Percentiles rank a stretch among this genome's conserved stretches.
These are phyloP conservation scores for Agriotes lineatus DNA, from an alignment of 2,888 invertebrate genomes.

Conservation along the genomic window DNA sequence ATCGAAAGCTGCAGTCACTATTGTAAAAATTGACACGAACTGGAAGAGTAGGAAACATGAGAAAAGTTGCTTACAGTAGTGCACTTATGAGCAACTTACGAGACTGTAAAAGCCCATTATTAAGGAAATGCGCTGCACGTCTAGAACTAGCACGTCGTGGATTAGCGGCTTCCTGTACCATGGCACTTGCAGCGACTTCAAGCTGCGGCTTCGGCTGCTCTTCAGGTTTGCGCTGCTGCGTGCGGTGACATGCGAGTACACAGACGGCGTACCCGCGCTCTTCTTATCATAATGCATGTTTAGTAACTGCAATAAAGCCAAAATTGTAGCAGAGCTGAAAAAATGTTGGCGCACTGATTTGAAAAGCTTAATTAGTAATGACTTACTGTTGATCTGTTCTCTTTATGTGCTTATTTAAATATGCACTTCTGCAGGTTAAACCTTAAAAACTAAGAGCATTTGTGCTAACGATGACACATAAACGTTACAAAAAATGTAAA, in stretches of 20 bases:
- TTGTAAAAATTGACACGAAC: constrained; percentile 85
- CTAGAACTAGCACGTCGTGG: constrained; percentile 83
- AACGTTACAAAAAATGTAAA: constrained; percentile 4
- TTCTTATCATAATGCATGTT: constrained; percentile 68
- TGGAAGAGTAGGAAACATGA: constrained; percentile 58
- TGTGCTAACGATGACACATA: constrained; percentile 6
- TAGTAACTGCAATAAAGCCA: too few relatives aligned
- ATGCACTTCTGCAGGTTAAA: too few relatives aligned
- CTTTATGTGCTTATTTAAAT: too few relatives aligned
- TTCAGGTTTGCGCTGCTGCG: constrained; percentile 86
- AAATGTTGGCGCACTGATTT: too few relatives aligned
- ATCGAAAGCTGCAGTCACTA: constrained; percentile 85
- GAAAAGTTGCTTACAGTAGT: background rate
- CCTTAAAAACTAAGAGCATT: too few relatives aligned
- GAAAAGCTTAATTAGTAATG: too few relatives aligned
- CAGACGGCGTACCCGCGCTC: constrained; percentile 88
- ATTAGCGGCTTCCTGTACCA: constrained; percentile 91
- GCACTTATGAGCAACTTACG: constrained; percentile 69
- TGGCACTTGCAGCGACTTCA: constrained; percentile 82
- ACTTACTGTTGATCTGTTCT: too few relatives aligned
- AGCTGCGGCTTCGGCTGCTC: constrained; percentile 84
- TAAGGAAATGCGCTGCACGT: constrained; percentile 87
- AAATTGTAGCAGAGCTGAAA: too few relatives aligned
- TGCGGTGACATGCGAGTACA: constrained; percentile 87
- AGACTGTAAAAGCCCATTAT: constrained; percentile 82